Percentiles rank a stretch among this genome's conserved stretches.
phyloP scores from a whole-genome alignment of 2,888 invertebrate species.

The Cephonodes hylas region DNA sequence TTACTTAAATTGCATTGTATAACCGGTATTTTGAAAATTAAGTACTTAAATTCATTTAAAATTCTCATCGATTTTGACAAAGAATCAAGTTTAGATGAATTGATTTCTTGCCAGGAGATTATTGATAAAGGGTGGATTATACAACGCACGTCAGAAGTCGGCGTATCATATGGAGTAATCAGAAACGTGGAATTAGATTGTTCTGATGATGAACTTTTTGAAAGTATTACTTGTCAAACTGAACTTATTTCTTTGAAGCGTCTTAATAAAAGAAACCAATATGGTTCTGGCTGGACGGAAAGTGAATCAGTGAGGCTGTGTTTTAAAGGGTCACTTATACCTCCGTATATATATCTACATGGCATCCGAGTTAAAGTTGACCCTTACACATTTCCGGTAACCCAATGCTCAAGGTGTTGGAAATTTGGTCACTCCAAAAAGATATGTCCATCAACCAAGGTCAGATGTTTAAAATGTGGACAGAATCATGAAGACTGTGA shows the following conservation, averaged over 20 bases:
- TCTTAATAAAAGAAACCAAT: neutral
- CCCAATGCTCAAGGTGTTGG: neutral
- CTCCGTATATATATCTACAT: neutral
- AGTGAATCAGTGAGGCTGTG: constrained; percentile 23
- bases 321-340: constrained; percentile 6
- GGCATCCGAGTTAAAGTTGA: neutral
- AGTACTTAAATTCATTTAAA: too few relatives aligned
- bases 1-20: too few relatives aligned
- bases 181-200: constrained; percentile 11
- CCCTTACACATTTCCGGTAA: neutral
- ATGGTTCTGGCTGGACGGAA: constrained; percentile 4
- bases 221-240: neutral
- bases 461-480: constrained; percentile 16
- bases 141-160: neutral
- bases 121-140: constrained; percentile 7
- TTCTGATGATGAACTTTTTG: constrained; percentile 9
- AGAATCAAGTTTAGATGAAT: neutral
- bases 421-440: constrained; percentile 5
- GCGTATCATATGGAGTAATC: constrained; percentile 13
- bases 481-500: constrained; percentile 15
- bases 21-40: too few relatives aligned
- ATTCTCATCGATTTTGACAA: too few relatives aligned
- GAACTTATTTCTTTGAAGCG: neutral
- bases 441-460: neutral
- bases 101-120: neutral